Conservation (phyloP, 2,113 vertebrate genomes). For the Ailuropoda melanoleuca region DNA sequence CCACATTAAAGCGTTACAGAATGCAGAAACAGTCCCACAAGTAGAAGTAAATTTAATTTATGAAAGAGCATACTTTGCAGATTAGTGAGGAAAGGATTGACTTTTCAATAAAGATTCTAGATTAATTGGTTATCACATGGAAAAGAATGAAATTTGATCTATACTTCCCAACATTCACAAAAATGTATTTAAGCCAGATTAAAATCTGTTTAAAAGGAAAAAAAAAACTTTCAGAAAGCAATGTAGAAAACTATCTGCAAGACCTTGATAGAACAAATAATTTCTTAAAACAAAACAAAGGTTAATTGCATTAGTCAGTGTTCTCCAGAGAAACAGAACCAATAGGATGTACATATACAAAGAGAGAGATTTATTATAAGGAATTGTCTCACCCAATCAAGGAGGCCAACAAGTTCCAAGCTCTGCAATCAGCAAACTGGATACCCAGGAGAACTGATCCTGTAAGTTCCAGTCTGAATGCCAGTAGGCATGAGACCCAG, state of each 20-base stretch:
- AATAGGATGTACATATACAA: neutral
- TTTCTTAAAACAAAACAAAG: constrained; percentile 8
- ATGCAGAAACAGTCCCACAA: neutral
- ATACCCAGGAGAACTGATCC: neutral
- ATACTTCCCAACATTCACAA: neutral
- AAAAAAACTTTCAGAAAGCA: neutral
- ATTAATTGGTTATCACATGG: neutral
- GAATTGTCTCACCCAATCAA: neutral
- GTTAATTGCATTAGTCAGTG: neutral
- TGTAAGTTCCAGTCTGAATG: neutral
- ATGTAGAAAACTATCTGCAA: neutral
- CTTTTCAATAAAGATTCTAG: neutral
- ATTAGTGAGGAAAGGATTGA: neutral
- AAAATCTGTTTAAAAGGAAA: neutral
- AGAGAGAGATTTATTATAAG: neutral
- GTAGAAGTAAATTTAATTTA: neutral
- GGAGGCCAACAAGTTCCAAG: neutral
- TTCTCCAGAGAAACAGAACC: neutral
- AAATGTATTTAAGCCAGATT: neutral
- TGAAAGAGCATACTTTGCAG: neutral
- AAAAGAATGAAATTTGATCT: neutral
- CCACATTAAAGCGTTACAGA: neutral
- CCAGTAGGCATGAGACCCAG: neutral
- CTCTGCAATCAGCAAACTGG: neutral
- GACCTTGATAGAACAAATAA: neutral